A percentile compares a stretch with the other conserved stretches of the same genome.
These are phyloP conservation scores for Danio tinwini DNA, from an alignment of 2,797 vertebrate genomes.

Conservation along the genomic window DNA sequence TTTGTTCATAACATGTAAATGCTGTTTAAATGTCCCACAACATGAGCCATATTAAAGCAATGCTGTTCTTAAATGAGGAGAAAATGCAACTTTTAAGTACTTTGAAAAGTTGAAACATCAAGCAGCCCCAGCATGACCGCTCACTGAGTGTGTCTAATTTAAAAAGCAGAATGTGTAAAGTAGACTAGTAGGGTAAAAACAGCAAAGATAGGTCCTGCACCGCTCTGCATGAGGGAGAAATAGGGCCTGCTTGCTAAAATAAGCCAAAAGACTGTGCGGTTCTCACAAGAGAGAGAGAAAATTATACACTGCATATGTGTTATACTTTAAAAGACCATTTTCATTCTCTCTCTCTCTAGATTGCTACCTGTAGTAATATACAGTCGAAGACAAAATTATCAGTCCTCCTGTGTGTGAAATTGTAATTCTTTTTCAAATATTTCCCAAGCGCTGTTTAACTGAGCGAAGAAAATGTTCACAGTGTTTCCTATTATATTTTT, in stretches of 20 bases:
- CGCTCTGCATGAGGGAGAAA: conserved; percentile 1
- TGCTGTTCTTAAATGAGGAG: neutral
- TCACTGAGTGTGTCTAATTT: conserved; percentile 20
- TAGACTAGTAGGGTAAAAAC: conserved; percentile 23
- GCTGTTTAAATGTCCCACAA: neutral
- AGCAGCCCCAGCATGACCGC: neutral
- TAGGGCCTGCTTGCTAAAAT: conserved; percentile 18
- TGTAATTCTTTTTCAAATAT: no score
- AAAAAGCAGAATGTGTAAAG: conserved; percentile 4
- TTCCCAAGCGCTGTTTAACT: no score
- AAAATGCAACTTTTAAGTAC: conserved; percentile 10
- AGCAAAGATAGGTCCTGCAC: conserved; percentile 8
- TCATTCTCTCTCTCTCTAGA: neutral
- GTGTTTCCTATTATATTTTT: no score
- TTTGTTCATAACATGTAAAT: neutral
- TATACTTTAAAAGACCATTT: no score
- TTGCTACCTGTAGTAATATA: no score
- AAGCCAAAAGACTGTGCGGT: neutral
- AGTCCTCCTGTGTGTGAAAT: no score
- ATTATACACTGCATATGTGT: neutral
- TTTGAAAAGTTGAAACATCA: conserved; percentile 35
- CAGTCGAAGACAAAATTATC: no score
- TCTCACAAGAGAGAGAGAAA: neutral
- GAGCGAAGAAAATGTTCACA: no score
- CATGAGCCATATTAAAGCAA: neutral